Conservation (phyloP, 2,113 vertebrate species). For the Callospermophilus lateralis region DNA sequence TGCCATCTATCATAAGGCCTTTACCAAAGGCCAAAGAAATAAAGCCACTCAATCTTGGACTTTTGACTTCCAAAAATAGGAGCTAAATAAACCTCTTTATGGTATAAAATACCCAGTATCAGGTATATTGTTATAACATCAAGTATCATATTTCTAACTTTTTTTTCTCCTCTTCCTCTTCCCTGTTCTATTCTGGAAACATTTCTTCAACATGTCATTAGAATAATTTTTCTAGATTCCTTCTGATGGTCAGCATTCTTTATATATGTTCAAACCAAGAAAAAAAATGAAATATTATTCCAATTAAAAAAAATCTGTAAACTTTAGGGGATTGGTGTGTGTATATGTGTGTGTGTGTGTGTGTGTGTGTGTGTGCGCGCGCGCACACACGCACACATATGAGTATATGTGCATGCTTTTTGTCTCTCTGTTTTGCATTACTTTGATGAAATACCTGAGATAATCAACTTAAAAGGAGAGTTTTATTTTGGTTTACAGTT, state of each 20-base stretch:
- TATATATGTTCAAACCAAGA: neutral
- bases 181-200: neutral
- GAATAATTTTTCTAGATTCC: neutral
- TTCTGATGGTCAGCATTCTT: neutral
- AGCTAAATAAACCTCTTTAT: neutral
- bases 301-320: neutral
- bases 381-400: too few species aligned
- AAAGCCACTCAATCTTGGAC: neutral
- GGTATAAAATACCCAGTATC: neutral
- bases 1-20: neutral
- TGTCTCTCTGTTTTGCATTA: too few species aligned
- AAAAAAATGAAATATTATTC: neutral
- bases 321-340: neutral
- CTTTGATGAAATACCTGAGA: too few species aligned
- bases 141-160: neutral
- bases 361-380: too few species aligned
- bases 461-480: too few species aligned
- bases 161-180: neutral
- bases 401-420: too few species aligned
- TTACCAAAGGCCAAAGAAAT: neutral
- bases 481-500: too few species aligned
- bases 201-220: neutral
- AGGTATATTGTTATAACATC: neutral
- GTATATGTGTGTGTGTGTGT: too few species aligned
- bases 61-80: neutral